phyloP scores from a whole-genome alignment of 2,113 vertebrate genomes.

The Zosterops japonicus region DNA sequence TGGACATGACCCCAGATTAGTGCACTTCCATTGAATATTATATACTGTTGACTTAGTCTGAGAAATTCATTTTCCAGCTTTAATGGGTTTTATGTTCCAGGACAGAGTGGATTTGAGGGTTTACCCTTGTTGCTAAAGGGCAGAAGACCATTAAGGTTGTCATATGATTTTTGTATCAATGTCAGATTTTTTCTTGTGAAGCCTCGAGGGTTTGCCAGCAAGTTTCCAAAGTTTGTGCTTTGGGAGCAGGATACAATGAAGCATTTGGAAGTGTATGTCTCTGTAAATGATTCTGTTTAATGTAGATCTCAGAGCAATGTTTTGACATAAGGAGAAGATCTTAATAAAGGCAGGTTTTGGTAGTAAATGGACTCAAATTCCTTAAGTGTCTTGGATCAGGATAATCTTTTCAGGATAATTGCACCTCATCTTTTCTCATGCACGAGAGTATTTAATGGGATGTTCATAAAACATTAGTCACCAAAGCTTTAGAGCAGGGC shows the following conservation, averaged over 20 bases:
- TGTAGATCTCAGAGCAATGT: not conserved
- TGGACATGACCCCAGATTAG: not conserved
- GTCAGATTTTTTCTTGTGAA: not conserved
- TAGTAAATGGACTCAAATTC: not conserved
- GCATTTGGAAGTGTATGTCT: not conserved
- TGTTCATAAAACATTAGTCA: not conserved
- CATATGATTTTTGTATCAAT: not conserved
- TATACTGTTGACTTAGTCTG: not conserved
- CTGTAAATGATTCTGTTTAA: not conserved
- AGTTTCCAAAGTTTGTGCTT: not conserved
- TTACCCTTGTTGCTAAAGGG: not conserved
- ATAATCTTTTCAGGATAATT: not conserved
- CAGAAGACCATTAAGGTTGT: not conserved
- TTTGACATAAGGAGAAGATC: not conserved
- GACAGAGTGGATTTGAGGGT: not conserved
- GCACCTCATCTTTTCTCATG: not conserved
- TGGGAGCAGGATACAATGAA: not conserved
- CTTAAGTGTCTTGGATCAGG: not conserved
- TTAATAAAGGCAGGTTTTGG: not conserved
- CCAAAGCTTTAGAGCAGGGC: not conserved
- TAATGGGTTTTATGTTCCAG: not conserved
- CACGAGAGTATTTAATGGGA: not conserved
- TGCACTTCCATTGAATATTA: not conserved
- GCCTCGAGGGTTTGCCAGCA: not conserved
- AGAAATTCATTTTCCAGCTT: not conserved